A percentile compares a stretch with the other conserved stretches of the same genome.
phyloP scores from a whole-genome alignment of 35 echinoderm and acorn worm species.

The Chiridota heheva region DNA sequence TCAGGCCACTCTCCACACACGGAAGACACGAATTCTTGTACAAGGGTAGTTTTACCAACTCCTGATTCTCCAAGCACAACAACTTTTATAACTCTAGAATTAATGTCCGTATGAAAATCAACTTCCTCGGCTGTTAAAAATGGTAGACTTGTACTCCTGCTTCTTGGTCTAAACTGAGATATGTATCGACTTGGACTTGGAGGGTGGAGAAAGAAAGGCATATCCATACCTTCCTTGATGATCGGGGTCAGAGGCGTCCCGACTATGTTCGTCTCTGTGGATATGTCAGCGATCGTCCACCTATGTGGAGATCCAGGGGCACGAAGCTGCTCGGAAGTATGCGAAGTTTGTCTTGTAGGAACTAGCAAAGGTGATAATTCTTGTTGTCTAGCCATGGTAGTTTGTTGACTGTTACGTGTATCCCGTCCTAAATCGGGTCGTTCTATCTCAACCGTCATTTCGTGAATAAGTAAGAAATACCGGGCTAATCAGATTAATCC shows the following conservation, averaged over 20 bases:
- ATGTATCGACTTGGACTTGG: slow-evolving; percentile 4
- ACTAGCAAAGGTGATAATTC: too few relatives aligned
- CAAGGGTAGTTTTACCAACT: slow-evolving; percentile 58
- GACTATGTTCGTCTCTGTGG: not conserved
- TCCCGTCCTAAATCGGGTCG: too few relatives aligned
- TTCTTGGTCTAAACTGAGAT: slow-evolving; percentile 1
- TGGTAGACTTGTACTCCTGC: slow-evolving; percentile 53
- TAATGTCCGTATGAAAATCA: slow-evolving; percentile 1
- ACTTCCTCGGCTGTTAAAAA: slow-evolving; percentile 49
- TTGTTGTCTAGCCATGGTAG: too few relatives aligned
- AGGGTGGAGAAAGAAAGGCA: not conserved
- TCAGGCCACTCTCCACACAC: slow-evolving; percentile 50
- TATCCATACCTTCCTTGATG: not conserved
- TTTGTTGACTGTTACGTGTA: too few relatives aligned
- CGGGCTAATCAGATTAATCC: too few relatives aligned
- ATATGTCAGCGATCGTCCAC: slow-evolving; percentile 43
- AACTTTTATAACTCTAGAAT: slow-evolving; percentile 25
- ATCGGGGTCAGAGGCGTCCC: too few relatives aligned
- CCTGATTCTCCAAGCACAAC: slow-evolving; percentile 52
- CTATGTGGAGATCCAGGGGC: not conserved
- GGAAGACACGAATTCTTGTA: slow-evolving; percentile 55
- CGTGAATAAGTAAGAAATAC: too few relatives aligned
- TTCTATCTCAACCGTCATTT: too few relatives aligned
- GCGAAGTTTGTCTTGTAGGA: too few relatives aligned
- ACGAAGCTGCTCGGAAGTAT: not conserved